These are phyloP conservation scores for Scaptomyza montana DNA, from an alignment of 1,140 invertebrate genomes.

Conservation along the genomic window DNA sequence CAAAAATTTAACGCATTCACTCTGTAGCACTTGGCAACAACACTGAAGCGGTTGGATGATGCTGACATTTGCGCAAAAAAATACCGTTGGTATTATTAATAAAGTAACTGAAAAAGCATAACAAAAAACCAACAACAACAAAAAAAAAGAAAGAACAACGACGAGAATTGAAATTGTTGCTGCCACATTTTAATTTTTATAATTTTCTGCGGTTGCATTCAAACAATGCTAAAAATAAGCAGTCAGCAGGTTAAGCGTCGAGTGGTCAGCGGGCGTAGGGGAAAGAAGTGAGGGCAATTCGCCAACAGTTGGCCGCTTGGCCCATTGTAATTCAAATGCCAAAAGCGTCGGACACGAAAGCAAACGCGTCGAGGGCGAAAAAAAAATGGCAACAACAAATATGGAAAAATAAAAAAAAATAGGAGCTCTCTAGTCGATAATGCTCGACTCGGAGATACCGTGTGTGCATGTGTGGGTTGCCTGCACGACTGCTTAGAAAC, in stretches of 20 bases:
- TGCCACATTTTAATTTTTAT: conserved; percentile 46
- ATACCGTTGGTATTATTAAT: conserved; percentile 35
- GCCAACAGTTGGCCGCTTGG: neutral
- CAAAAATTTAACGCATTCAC: conserved; percentile 27
- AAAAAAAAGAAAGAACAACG: neutral
- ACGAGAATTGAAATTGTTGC: conserved; percentile 25
- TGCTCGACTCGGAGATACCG: no score
- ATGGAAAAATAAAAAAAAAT: conserved; percentile 1
- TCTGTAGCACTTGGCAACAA: conserved; percentile 13
- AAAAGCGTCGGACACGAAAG: conserved; percentile 32
- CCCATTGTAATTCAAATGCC: conserved; percentile 62
- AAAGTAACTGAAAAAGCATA: conserved; percentile 20
- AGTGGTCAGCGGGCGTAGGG: neutral
- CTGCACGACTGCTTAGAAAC: no score
- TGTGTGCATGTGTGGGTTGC: no score
- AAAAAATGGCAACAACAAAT: conserved; percentile 16
- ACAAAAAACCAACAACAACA: conserved; percentile 11
- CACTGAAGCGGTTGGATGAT: neutral
- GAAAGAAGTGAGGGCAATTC: neutral
- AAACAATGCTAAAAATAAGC: conserved; percentile 45
- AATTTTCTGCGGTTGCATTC: conserved; percentile 51
- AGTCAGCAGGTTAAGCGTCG: neutral
- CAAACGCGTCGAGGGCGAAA: conserved; percentile 44
- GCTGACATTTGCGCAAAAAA: conserved; percentile 8
- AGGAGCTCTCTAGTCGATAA: conserved; percentile 1